Conservation (phyloP, 2,113 vertebrate genomes). For the Siniperca knerii region DNA sequence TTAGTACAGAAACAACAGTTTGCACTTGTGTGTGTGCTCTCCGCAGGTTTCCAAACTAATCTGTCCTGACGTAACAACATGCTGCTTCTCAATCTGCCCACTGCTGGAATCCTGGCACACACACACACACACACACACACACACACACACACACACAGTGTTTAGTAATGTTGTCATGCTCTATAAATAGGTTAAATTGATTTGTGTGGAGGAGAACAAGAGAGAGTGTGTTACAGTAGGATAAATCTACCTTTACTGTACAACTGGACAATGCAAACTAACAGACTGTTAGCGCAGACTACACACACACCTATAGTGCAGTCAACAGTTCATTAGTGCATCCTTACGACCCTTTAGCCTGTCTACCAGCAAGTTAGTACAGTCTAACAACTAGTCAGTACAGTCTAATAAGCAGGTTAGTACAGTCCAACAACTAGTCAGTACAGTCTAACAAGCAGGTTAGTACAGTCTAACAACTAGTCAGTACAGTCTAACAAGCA, state of each 20-base stretch:
- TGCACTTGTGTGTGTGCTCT: slow-evolving; percentile 23
- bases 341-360: background rate
- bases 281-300: background rate
- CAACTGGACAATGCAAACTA: slow-evolving; percentile 15
- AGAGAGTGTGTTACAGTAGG: slow-evolving; percentile 48
- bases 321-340: background rate
- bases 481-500: no score
- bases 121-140: slow-evolving; percentile 11
- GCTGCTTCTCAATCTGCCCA: slow-evolving; percentile 80
- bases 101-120: slow-evolving; percentile 69
- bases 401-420: background rate
- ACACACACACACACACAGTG: slow-evolving; percentile 35
- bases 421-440: background rate
- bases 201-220: slow-evolving; percentile 61
- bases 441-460: background rate
- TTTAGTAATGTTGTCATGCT: slow-evolving; percentile 65
- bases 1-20: slow-evolving; percentile 50
- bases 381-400: background rate
- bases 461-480: background rate
- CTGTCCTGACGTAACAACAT: slow-evolving; percentile 77
- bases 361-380: background rate
- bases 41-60: slow-evolving; percentile 76
- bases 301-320: background rate
- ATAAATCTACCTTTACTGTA: slow-evolving; percentile 48
- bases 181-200: slow-evolving; percentile 77